Evolutionary conservation across 2,888 invertebrate species (phyloP).

Genomic region (Cancer borealis): DNA sequence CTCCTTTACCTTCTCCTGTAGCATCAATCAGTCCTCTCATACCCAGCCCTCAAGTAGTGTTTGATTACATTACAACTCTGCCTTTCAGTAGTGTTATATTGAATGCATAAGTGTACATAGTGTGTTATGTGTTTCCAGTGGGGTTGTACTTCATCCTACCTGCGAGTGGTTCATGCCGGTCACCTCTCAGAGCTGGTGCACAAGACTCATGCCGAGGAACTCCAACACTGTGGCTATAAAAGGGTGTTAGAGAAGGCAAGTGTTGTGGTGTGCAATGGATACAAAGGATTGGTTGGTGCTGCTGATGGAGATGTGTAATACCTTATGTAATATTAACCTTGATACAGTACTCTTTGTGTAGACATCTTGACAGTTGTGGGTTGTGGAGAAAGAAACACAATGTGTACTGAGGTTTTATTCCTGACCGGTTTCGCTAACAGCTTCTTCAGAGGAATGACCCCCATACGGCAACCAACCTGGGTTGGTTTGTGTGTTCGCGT

Average conservation of each 20-base stretch:
- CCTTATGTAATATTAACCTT: not conserved
- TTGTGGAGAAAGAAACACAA: too few relatives aligned
- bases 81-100: too few relatives aligned
- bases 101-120: not conserved
- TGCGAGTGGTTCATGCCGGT: slow-evolving; percentile 33
- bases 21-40: too few relatives aligned
- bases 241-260: not conserved
- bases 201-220: not conserved
- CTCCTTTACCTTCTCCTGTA: too few relatives aligned
- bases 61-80: too few relatives aligned
- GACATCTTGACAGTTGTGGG: too few relatives aligned
- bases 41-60: too few relatives aligned
- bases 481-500: too few relatives aligned
- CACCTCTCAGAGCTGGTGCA: not conserved
- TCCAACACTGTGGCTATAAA: slow-evolving; percentile 43
- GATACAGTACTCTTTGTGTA: not conserved
- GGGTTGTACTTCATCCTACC: not conserved
- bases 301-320: not conserved
- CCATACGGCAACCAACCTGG: too few relatives aligned
- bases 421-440: too few relatives aligned
- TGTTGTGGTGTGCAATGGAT: not conserved
- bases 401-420: too few relatives aligned
- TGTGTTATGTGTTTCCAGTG: not conserved
- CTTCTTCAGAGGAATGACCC: too few relatives aligned
- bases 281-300: not conserved